A percentile compares a stretch with the other conserved stretches of the same genome.
Conservation (phyloP, 1,140 invertebrate species). For the Drosophila watanabei region DNA sequence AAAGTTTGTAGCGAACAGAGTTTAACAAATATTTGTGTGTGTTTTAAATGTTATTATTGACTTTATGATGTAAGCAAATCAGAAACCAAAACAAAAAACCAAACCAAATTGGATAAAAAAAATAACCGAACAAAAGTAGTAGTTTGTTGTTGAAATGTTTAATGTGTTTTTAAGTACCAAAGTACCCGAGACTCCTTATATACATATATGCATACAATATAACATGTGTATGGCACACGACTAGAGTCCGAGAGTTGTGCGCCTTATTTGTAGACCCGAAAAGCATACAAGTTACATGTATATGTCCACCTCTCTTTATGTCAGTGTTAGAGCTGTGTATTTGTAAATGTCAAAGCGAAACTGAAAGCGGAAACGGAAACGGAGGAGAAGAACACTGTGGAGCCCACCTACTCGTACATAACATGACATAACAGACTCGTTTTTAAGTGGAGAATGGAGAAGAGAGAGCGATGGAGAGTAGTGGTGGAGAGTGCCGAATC, state of each 20-base stretch:
- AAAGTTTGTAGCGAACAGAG: constrained; percentile 74
- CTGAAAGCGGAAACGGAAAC: constrained; percentile 27
- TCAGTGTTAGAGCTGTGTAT: constrained; percentile 77
- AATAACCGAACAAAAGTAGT: constrained; percentile 47
- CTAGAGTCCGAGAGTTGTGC: constrained; percentile 26
- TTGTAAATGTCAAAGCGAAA: constrained; percentile 72
- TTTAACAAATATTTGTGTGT: constrained; percentile 73
- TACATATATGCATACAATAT: constrained; percentile 4
- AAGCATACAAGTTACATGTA: constrained; percentile 18
- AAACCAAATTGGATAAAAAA: constrained; percentile 36
- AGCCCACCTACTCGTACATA: constrained; percentile 67
- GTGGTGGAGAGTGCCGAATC: constrained; percentile 15
- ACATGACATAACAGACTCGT: constrained; percentile 36
- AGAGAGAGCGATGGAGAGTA: not conserved
- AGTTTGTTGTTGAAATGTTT: constrained; percentile 83
- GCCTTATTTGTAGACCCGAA: constrained; percentile 28
- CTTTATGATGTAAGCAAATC: constrained; percentile 78
- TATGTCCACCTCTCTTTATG: constrained; percentile 29
- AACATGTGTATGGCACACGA: constrained; percentile 14
- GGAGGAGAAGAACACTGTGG: constrained; percentile 32
- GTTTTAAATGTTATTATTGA: constrained; percentile 85
- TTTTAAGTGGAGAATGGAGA: constrained; percentile 34
- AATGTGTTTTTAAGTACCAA: constrained; percentile 77
- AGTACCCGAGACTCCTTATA: constrained; percentile 32
- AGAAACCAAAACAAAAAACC: constrained; percentile 38